phyloP scores from a whole-genome alignment of 2,113 vertebrate species.

The Mugil cephalus region DNA sequence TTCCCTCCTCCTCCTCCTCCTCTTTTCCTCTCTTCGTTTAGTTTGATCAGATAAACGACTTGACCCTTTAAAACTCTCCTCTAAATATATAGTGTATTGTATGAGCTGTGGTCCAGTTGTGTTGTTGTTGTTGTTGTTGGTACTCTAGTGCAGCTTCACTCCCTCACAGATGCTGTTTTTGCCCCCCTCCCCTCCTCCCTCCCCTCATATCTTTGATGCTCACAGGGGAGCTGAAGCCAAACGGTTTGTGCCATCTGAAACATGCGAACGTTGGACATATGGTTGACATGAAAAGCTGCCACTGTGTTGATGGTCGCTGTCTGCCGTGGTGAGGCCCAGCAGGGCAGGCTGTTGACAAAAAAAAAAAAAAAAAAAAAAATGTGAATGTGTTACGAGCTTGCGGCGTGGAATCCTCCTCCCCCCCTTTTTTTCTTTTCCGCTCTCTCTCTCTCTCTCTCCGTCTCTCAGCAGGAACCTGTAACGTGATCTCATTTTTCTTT shows the following conservation, averaged over 20 bases:
- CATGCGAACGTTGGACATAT: conserved; percentile 51
- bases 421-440: too few species aligned
- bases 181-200: conserved; percentile 18
- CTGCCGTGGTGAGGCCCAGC: conserved; percentile 55
- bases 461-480: background rate
- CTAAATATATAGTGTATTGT: too few species aligned
- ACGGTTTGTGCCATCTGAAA: conserved; percentile 11
- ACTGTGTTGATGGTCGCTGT: conserved; percentile 39
- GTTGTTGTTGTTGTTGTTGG: conserved; percentile 31
- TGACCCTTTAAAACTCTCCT: too few species aligned
- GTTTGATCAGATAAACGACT: too few species aligned
- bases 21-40: too few species aligned
- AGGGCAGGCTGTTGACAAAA: conserved; percentile 56
- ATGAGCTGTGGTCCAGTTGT: conserved; percentile 19
- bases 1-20: background rate
- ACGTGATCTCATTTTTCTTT: background rate
- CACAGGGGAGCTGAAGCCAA: conserved; percentile 13
- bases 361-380: conserved; percentile 52
- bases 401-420: conserved; percentile 2
- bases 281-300: conserved; percentile 52
- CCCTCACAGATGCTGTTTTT: conserved; percentile 47
- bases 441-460: too few species aligned
- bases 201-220: conserved; percentile 22
- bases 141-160: conserved; percentile 2
- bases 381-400: conserved; percentile 42